Percentiles rank a stretch among this genome's conserved stretches.
Conservation (phyloP, 2,113 vertebrate genomes). For the Glaucidium brasilianum region DNA sequence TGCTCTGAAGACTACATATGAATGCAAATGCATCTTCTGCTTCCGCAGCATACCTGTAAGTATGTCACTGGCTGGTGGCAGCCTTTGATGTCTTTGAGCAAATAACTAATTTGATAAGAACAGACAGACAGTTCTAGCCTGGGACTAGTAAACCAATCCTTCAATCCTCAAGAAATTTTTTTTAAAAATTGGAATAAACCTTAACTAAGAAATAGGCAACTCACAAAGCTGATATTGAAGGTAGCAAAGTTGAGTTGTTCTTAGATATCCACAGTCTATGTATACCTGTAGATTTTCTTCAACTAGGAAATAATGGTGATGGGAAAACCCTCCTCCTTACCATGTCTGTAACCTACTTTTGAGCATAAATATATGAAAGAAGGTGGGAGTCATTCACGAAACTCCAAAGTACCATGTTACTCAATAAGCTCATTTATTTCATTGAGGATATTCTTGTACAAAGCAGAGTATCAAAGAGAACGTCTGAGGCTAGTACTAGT, state of each 20-base stretch:
- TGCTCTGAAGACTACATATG: background rate
- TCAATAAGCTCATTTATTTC: background rate
- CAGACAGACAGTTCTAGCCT: background rate
- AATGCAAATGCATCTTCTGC: background rate
- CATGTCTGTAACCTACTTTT: background rate
- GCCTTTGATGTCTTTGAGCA: background rate
- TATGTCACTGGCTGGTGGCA: background rate
- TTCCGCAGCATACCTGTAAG: background rate
- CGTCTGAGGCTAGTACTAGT: background rate
- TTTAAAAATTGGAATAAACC: no score
- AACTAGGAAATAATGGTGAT: background rate
- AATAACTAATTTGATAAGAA: background rate
- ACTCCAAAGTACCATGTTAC: background rate
- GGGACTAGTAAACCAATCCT: background rate
- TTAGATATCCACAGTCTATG: background rate
- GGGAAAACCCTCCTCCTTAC: background rate
- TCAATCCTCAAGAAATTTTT: background rate
- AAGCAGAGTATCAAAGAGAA: background rate
- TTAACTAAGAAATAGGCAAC: background rate
- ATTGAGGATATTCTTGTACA: background rate
- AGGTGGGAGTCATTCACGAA: background rate
- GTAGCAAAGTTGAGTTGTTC: background rate
- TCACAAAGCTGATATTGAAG: background rate
- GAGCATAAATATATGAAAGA: background rate
- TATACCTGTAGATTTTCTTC: background rate